Base-by-base conservation (phyloP, 2,888 invertebrate genomes). In the Azorinus chamasolen region DNA sequence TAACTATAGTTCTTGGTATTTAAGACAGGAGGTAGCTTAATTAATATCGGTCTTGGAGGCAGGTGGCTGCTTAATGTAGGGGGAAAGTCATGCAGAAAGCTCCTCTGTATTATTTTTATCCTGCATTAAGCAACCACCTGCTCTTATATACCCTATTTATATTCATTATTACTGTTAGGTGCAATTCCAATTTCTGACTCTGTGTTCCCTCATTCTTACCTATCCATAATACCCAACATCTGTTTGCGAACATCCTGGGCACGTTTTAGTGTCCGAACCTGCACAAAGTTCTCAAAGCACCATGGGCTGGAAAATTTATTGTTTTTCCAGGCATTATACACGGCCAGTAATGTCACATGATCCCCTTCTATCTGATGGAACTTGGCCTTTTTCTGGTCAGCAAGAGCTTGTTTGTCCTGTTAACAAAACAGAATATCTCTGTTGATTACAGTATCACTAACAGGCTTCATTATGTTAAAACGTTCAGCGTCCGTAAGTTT, bases 221-320 rank as follows among this genome's bases (percentile, higher is more conserved):
- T 95, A 93, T 99, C 99, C 99, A 99, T 99, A 77, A 99, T 99
- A 0, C 98, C 98, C 27, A 99, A 94, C 90, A 99, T 94, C 92
- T 99, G 99, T 93, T 99, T 99, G 48, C 99, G 95, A 0, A 99
- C 98, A 94, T 99, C 99, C 93, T 99, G 98, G 0, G 99, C 98
- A 22, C 99, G 95, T 93, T 99, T 99, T 73, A 99, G 94, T 0
- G 99, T 99, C 24, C 99, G 94, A 22, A 98, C 97, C 94, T 99
- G 99, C 3, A 99, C 98, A 92, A 99, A 99, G 94, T 99, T 99
- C 92, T 99, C 99, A 91, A 98, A 99, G 93, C 99, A 99, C 99
- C 99, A 99, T 0, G 98, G 98, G 93, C 98, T 98, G 0, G 98
- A 98, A 93, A 99, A 99, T 94, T 99, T 99, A 92, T 99, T 99